These are phyloP conservation scores for Hormiphora californensis DNA, from an alignment of 37 sponge, comb jelly and placozoan species.

Conservation along the genomic window DNA sequence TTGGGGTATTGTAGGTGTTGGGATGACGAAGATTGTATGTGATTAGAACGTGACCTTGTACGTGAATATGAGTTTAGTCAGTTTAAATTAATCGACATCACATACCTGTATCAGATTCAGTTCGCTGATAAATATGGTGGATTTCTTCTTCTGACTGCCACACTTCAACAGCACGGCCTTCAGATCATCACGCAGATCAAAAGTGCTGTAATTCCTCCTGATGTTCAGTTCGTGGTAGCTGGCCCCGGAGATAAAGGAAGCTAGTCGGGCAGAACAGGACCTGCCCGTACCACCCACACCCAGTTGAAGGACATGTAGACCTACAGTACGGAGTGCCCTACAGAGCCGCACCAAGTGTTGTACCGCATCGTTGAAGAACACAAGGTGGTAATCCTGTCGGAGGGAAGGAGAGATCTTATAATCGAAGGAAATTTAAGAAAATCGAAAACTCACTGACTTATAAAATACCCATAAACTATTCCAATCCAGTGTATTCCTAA, in stretches of 20 bases:
- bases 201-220: background rate
- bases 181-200: slow-evolving; percentile 55
- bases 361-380: slow-evolving; percentile 61
- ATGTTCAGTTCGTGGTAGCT: slow-evolving; percentile 56
- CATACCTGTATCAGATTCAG: slow-evolving; percentile 12
- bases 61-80: background rate
- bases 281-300: slow-evolving; percentile 62
- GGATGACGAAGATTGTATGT: too few species aligned
- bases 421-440: background rate
- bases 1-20: too few species aligned
- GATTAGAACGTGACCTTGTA: too few species aligned
- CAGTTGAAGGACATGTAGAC: slow-evolving; percentile 59
- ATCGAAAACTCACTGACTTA: background rate
- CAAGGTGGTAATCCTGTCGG: slow-evolving; percentile 55
- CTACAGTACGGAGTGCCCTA: slow-evolving; percentile 56
- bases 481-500: background rate
- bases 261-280: slow-evolving; percentile 55
- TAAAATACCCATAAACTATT: background rate
- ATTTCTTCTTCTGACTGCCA: slow-evolving; percentile 22
- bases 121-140: slow-evolving; percentile 52
- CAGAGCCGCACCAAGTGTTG: slow-evolving; percentile 57
- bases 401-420: background rate
- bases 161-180: slow-evolving; percentile 57
- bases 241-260: slow-evolving; percentile 56
- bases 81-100: background rate